Percentiles rank a stretch among this genome's conserved stretches.
Evolutionary conservation across 2,888 invertebrate species (phyloP).

Genomic region (Melanchra persicariae): DNA sequence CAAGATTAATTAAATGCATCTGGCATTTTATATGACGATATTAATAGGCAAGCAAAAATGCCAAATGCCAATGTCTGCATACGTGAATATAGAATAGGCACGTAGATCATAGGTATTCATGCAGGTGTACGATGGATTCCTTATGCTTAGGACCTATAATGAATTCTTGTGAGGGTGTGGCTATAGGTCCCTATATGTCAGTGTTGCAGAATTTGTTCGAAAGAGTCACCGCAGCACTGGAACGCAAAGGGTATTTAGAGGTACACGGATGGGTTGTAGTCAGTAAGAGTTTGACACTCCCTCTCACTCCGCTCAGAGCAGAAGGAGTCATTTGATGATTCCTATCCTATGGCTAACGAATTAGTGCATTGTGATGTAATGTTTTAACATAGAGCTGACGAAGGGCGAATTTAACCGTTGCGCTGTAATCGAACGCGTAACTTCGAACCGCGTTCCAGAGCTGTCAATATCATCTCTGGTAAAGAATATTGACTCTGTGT

Average conservation of each 20-base stretch:
- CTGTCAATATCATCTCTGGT: not conserved
- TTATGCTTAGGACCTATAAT: conserved; percentile 10
- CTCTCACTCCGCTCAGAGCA: no score
- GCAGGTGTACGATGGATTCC: conserved; percentile 7
- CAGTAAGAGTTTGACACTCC: no score
- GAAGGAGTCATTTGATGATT: no score
- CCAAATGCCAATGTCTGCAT: conserved; percentile 42
- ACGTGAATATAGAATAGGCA: conserved; percentile 28
- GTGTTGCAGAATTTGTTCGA: no score
- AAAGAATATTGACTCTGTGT: not conserved
- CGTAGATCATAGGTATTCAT: conserved; percentile 31
- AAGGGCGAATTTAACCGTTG: not conserved
- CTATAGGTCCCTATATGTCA: no score
- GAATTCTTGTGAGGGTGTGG: not conserved
- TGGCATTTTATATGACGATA: conserved; percentile 55
- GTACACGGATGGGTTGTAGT: no score
- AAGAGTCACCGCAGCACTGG: no score
- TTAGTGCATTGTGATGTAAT: not conserved
- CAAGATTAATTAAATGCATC: conserved; percentile 52
- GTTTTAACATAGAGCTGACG: not conserved
- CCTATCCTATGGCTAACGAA: no score
- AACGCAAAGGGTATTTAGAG: no score
- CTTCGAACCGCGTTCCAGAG: not conserved
- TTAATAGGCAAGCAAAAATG: conserved; percentile 58
- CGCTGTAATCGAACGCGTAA: not conserved